Base-by-base conservation (phyloP, 2,797 vertebrate genomes). In the Staurois parvus region DNA sequence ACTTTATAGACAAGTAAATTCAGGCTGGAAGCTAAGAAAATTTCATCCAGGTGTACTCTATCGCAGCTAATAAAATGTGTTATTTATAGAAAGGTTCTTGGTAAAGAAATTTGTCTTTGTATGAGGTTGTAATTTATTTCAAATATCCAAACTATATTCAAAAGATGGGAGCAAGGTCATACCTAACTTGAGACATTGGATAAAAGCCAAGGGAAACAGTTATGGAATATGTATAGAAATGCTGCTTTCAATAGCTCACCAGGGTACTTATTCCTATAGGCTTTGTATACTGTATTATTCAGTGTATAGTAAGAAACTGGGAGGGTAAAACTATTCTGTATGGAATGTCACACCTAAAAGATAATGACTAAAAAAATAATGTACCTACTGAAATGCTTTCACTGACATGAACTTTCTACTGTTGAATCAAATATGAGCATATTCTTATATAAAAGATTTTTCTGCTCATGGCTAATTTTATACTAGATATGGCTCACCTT, bases 1-100 rank as follows among this genome's bases (percentile, higher is more conserved):
- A 21, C 69, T 79, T 72, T 85, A 74, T 56, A 73, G 84, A 79
- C 69, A 68, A 79, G 76, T 79, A 79, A 85, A 85, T 85, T 85
- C 72, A 79, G 21, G 30, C 42, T 68, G 64, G 59, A 73, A 79
- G 56, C 70, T 74, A 68, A 74, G 42, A 68, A 70, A 85, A 56
- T 80, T 67, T 80, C 69, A 73, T 74, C 59, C 84, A 85, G 76
- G 72, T 79, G 77, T 79, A 66, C 79, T 59, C 56, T 85, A 68
- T 76, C 26, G 24, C 64, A 67, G 28, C 76, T 67, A 85, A 79
- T 75, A 85, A 85, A 85, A 79, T 42, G 48, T 37, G 26, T 74
- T 74, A 73, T 85, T 74, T 79, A 79, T 79, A 79, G 56, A 79
- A 79, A 72, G 40, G 30, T 66, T 73, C 83, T 66, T 66, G 30